Evolutionary conservation across 2,888 invertebrate species (phyloP).

Genomic region (Strigamia transsilvanica): DNA sequence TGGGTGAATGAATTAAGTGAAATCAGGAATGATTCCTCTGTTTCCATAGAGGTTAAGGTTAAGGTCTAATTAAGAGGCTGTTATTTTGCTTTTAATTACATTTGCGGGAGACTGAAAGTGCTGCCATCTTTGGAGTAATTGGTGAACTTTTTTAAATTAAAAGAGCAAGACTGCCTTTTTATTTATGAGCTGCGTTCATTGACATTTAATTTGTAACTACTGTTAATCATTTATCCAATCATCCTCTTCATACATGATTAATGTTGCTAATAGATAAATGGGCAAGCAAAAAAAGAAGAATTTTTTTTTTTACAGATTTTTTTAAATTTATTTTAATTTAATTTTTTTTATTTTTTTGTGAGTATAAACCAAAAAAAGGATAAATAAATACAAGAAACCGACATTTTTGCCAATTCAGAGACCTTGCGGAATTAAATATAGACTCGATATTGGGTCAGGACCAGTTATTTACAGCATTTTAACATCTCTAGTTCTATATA

Average conservation of each 20-base stretch:
- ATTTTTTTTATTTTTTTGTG: no score
- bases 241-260: conserved; percentile 21
- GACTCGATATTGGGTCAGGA: not conserved
- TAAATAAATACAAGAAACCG: no score
- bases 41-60: not conserved
- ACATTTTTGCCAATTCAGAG: not conserved
- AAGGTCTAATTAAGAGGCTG: not conserved
- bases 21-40: not conserved
- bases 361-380: no score
- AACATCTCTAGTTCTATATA: not conserved
- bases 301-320: no score
- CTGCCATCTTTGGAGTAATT: not conserved
- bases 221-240: conserved; percentile 40
- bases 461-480: conserved; percentile 13
- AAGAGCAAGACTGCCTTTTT: not conserved
- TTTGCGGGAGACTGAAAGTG: not conserved
- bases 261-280: conserved; percentile 4
- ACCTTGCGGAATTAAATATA: conserved; percentile 15
- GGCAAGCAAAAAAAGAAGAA: not conserved
- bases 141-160: not conserved
- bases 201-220: conserved; percentile 39
- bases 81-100: not conserved
- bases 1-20: not conserved
- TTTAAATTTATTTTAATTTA: not conserved
- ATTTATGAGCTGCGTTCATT: conserved; percentile 1